These are phyloP conservation scores for Trogon melanurus DNA, from an alignment of 2,113 vertebrate genomes.

Conservation along the genomic window DNA sequence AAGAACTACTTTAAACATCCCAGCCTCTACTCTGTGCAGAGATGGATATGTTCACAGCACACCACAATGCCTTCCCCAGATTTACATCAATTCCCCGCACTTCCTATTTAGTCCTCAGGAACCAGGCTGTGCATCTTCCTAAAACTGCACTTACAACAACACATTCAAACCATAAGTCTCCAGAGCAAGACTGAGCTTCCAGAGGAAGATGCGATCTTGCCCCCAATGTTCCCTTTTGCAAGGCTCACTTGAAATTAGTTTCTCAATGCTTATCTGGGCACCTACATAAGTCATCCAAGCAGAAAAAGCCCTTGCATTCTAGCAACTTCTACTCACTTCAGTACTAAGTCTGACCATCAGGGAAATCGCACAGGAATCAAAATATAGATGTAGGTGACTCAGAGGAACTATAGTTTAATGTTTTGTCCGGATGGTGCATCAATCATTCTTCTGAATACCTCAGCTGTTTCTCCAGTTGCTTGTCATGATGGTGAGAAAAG, in stretches of 20 bases:
- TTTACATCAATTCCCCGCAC: not conserved
- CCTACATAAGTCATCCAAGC: not conserved
- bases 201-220: not conserved
- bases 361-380: not conserved
- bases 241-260: not conserved
- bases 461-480: not conserved
- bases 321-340: not conserved
- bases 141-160: not conserved
- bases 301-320: not conserved
- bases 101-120: not conserved
- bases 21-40: not conserved
- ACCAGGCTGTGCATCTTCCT: not conserved
- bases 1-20: not conserved
- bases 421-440: not conserved
- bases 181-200: not conserved
- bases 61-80: not conserved
- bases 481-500: not conserved
- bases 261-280: not conserved
- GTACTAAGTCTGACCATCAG: rapidly evolving
- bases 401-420: not conserved
- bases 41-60: not conserved
- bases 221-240: not conserved
- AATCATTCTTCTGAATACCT: not conserved
- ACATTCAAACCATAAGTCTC: not conserved
- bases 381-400: not conserved